Evolutionary conservation across 2,888 invertebrate genomes (phyloP).

Genomic region (Yponomeuta plumbellus): DNA sequence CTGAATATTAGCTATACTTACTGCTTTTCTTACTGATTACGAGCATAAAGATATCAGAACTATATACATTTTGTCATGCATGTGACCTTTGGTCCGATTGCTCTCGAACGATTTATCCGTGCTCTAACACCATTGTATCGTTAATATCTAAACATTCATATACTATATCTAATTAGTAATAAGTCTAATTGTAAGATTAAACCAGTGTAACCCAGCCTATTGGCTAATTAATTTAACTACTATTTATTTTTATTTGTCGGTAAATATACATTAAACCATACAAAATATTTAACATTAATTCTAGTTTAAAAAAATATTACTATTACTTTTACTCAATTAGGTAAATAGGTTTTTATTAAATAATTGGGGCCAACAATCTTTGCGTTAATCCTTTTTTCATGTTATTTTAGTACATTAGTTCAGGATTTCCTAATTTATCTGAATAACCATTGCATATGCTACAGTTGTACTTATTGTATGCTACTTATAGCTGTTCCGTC

Average conservation of each 20-base stretch:
- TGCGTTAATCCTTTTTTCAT: not conserved
- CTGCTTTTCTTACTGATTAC: too few relatives aligned
- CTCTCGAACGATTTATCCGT: too few relatives aligned
- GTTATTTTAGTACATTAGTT: not conserved
- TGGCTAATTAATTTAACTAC: not conserved
- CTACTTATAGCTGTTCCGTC: too few relatives aligned
- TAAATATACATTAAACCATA: conserved; percentile 1
- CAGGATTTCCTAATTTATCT: not conserved
- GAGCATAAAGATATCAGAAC: too few relatives aligned
- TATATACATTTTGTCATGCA: too few relatives aligned
- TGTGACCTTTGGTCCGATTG: too few relatives aligned
- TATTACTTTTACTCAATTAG: conserved; percentile 6
- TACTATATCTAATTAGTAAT: not conserved
- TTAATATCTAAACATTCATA: too few relatives aligned
- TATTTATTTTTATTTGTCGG: not conserved
- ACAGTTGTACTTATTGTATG: too few relatives aligned
- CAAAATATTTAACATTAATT: not conserved
- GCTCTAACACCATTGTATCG: too few relatives aligned
- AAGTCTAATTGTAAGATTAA: not conserved
- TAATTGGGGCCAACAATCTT: conserved; percentile 10
- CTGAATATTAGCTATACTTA: not conserved
- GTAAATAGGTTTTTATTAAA: conserved; percentile 7
- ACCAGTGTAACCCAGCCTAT: not conserved
- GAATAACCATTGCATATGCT: not conserved
- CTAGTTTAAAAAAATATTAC: not conserved